Conservation (phyloP, 2,888 invertebrate genomes). For the Philereme transversata region DNA sequence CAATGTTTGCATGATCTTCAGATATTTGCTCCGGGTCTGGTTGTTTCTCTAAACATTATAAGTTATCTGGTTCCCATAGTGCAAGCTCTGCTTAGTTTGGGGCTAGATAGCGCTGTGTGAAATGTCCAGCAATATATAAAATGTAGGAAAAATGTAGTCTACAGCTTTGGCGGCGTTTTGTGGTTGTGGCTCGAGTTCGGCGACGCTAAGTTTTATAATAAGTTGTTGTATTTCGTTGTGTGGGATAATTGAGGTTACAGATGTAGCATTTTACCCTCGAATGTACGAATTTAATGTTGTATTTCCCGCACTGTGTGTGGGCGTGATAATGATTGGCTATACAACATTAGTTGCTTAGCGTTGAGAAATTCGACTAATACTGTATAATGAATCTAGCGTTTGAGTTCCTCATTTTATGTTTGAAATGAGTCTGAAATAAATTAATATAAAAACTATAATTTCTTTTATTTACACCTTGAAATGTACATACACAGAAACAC, state of each 20-base stretch:
- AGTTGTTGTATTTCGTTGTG: not conserved
- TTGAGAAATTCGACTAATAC: slow-evolving; percentile 55
- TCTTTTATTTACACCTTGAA: slow-evolving; percentile 53
- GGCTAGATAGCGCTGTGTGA: too few relatives aligned
- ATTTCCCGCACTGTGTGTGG: slow-evolving; percentile 59
- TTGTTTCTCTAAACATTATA: not conserved
- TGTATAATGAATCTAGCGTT: slow-evolving; percentile 63
- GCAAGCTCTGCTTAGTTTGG: slow-evolving; percentile 1
- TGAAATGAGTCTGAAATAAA: slow-evolving; percentile 80
- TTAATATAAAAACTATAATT: slow-evolving; percentile 64
- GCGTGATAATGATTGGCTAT: slow-evolving; percentile 52
- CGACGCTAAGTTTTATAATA: not conserved
- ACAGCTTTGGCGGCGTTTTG: too few relatives aligned
- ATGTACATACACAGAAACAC: too few relatives aligned
- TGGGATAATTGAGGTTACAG: slow-evolving; percentile 2
- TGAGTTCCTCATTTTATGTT: slow-evolving; percentile 76
- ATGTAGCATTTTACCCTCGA: slow-evolving; percentile 39
- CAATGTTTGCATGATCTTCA: too few relatives aligned
- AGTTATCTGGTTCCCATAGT: not conserved
- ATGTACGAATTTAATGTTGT: slow-evolving; percentile 50
- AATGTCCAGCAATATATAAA: too few relatives aligned
- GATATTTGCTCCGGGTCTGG: too few relatives aligned
- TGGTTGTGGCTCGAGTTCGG: too few relatives aligned
- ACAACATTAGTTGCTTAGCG: slow-evolving; percentile 58
- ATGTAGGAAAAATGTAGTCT: too few relatives aligned